Conservation (phyloP, 1,140 invertebrate species). For the Cryptotermes secundus region DNA sequence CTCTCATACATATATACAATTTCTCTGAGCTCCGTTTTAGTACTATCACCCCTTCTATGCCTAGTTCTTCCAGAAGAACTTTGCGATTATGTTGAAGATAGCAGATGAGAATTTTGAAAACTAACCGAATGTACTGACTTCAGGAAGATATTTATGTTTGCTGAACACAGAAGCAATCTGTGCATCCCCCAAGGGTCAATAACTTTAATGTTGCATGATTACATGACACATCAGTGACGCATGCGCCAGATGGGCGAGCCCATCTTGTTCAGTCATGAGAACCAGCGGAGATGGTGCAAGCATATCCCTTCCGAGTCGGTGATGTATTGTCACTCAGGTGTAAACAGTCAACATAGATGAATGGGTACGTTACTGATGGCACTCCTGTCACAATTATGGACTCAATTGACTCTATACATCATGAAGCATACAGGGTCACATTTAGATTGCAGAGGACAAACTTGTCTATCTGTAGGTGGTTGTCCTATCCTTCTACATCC, state of each 20-base stretch:
- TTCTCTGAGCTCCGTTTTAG: too few species aligned
- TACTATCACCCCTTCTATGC: too few species aligned
- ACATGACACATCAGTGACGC: neutral
- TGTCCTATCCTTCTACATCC: neutral
- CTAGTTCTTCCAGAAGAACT: neutral
- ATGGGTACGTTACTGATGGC: neutral
- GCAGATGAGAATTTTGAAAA: neutral
- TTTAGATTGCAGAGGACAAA: neutral
- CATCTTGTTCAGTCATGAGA: neutral
- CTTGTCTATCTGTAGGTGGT: neutral
- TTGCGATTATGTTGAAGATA: neutral
- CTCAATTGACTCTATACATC: neutral
- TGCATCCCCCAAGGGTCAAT: neutral
- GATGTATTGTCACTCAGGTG: conserved; percentile 18
- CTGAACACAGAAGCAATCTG: too few species aligned
- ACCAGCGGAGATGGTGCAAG: too few species aligned
- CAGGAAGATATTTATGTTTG: too few species aligned
- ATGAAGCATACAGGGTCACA: neutral
- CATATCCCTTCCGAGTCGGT: neutral
- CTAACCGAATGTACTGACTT: neutral
- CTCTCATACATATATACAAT: too few species aligned
- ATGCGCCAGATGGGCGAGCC: neutral
- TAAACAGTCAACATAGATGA: conserved; percentile 5
- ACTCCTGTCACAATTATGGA: neutral
- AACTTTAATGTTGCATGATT: neutral